phyloP scores from a whole-genome alignment of 2,797 vertebrate genomes.

The Petrocephalus sullivani region DNA sequence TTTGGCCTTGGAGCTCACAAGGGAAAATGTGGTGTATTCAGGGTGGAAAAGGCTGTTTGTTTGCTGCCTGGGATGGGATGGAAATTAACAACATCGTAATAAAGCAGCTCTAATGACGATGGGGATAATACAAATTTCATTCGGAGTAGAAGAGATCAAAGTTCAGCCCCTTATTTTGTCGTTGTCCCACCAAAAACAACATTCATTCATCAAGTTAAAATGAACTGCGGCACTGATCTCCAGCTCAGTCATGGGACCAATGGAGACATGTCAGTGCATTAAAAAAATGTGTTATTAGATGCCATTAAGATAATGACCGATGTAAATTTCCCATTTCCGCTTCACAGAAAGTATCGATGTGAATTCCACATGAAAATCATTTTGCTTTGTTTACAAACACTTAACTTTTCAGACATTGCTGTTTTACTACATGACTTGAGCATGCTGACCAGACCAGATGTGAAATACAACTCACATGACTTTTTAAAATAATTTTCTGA shows the following conservation, averaged over 20 bases:
- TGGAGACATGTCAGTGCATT: neutral
- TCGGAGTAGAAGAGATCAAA: neutral
- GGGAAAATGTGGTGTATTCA: slow-evolving; percentile 3
- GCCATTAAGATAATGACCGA: neutral
- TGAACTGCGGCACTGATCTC: neutral
- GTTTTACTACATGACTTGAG: neutral
- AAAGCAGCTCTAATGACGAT: neutral
- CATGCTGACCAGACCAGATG: neutral
- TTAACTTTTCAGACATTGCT: neutral
- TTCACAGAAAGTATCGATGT: neutral
- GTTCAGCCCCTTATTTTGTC: neutral
- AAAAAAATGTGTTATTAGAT: neutral
- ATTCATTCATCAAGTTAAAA: neutral
- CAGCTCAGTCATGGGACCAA: neutral
- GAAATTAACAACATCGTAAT: neutral
- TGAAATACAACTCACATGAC: neutral
- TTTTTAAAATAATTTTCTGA: neutral
- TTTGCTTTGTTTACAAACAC: neutral
- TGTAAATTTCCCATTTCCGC: neutral
- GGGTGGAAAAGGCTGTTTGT: neutral
- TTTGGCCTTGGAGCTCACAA: slow-evolving; percentile 11
- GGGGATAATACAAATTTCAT: neutral
- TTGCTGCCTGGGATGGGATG: neutral
- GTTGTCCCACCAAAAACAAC: neutral
- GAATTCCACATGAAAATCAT: neutral